Evolutionary conservation across 2,113 vertebrate species (phyloP).

Genomic region (Misgurnus anguillicaudatus): DNA sequence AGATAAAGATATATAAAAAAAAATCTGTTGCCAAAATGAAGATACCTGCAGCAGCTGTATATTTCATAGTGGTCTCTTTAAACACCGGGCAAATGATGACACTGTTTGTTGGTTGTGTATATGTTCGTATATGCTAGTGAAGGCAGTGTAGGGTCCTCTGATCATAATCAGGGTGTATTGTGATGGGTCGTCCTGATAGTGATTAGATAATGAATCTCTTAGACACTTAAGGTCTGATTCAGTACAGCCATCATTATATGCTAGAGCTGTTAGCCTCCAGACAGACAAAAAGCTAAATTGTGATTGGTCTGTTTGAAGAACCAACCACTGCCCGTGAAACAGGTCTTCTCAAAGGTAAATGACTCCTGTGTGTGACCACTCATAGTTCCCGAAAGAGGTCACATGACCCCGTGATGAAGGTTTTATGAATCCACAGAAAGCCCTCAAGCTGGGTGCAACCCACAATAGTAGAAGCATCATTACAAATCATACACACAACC

Average conservation of each 20-base stretch:
- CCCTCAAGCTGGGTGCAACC: background rate
- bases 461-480: background rate
- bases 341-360: slow-evolving; percentile 4
- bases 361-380: slow-evolving; percentile 14
- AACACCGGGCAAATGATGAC: background rate
- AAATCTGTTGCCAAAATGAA: background rate
- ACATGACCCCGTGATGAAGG: background rate
- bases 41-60: background rate
- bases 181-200: slow-evolving; percentile 85
- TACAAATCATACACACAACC: slow-evolving; percentile 2
- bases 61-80: background rate
- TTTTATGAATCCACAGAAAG: background rate
- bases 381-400: background rate
- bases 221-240: slow-evolving; percentile 73
- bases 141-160: slow-evolving; percentile 60
- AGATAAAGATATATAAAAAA: too few relatives aligned
- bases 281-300: slow-evolving; percentile 21
- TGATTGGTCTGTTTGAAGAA: slow-evolving; percentile 15
- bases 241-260: slow-evolving; percentile 27
- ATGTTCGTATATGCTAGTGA: slow-evolving; percentile 9
- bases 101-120: slow-evolving; percentile 7
- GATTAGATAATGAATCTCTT: slow-evolving; percentile 98
- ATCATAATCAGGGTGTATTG: slow-evolving; percentile 87
- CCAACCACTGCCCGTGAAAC: background rate
- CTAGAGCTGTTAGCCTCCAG: slow-evolving; percentile 26